Evolutionary conservation across 2,113 vertebrate species (phyloP), one percentile per base, ranked within the genome.

Genomic region (Onychorhynchus coronatus): DNA sequence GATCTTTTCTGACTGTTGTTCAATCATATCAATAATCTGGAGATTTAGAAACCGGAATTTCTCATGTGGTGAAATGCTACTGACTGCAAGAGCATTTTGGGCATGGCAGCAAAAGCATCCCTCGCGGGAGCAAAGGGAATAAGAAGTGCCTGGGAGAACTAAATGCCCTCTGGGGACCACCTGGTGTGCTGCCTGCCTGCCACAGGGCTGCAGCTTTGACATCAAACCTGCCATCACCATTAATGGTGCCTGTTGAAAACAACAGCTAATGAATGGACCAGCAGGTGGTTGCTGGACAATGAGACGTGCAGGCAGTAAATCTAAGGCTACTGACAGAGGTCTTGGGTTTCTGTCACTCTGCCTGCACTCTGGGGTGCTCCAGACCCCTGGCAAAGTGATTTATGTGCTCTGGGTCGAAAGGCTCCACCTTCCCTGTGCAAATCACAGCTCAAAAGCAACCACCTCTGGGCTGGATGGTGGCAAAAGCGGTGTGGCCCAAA

Each of bases 251-350:
- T 62, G 18, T 15, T 35, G 73, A 14, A 53, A 76, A 55, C 30
- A 7, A 4, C 0, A 24, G 82, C 46, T 47, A n/a, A 44, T 6
- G 55, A 85, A 70, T 55, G 0, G 8, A 68, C 21, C 77, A 62
- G 79, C 25, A 41, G 47, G 44, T 4, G 21, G 5, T 22, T 1
- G 7, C 3, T 0, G 4, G 55, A 31, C 31, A 62, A 18, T 5
- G 62, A 58, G 68, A 30, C 0, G 0, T 30, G 50, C 9, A 28
- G 75, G 78, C 0, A 1, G 35, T 21, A 66, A 81, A 46, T 19
- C 33, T 17, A 12, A 47, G 72, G 62, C n/a, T 75, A 2, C 11
- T 0, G 3, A 15, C n/a, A 53, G 37, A 76, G 4, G 27, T 10
- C 35, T 4, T 4, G 24, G 11, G 28, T 39, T 62, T 67, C 62